Evolutionary conservation across 1,140 invertebrate genomes (phyloP), one percentile per base, ranked within the genome.

Genomic region (Parapsyche elsis): DNA sequence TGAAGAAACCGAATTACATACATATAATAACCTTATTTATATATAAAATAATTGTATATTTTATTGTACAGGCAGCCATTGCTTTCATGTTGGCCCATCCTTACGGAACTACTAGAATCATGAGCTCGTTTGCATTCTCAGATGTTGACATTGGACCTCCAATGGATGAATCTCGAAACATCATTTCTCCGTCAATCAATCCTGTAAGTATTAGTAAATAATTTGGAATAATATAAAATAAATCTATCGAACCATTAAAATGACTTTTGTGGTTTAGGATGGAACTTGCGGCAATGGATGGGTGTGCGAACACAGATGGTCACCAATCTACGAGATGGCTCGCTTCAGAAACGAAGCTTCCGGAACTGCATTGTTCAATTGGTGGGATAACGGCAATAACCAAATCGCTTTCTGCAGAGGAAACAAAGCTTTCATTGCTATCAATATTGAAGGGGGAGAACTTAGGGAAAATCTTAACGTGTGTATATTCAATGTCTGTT

Each of bases 271-370:
- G 12, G n/a, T n/a, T n/a, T 26, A 84, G 83, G 89, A 93, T 83
- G 87, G 89, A 4, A 91, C 89, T 0, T 97, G 95, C 84, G 90
- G 88, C 0, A 92, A 92, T 82, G 95, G 95, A 5, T 98, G 95
- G 95, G 90, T 97, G 0, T 98, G 97, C 85, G 96, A 98, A 87
- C 97, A 98, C 86, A 91, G 95, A 21, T 98, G 96, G 96, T 88
- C 92, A 0, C 92, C 95, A 85, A 96, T 97, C 80, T 94, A 92
- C 85, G 95, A 95, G 83, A 97, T 97, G 95, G 94, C 95, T 0
- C 87, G 85, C 0, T 96, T 97, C 85, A 90, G 93, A 80, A 96
- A 95, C 83, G 88, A 89, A 5, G 93, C 92, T 0, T 83, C 86
- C 30, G 89, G 89, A 5, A 91, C 91, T 0, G 76, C 74, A 0